These are phyloP conservation scores for Beaufortia kweichowensis DNA, from an alignment of 2,113 vertebrate genomes.

Conservation along the genomic window DNA sequence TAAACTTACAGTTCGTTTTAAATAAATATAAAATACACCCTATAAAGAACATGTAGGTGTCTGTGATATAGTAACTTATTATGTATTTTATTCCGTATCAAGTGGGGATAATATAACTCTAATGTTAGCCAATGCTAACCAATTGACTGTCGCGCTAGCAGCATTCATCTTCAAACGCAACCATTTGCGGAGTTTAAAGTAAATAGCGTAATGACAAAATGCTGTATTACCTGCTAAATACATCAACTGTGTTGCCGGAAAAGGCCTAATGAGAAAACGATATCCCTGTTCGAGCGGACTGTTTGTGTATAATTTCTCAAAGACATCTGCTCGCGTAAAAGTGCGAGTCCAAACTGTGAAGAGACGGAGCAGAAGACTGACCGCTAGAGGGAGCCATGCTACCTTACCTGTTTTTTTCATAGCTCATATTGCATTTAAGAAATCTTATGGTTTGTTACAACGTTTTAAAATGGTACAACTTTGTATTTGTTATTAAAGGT, in stretches of 20 bases:
- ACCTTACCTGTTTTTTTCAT: too few relatives aligned
- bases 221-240: conserved; percentile 23
- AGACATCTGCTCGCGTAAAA: conserved; percentile 29
- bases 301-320: conserved; percentile 26
- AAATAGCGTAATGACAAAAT: neutral
- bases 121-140: conserved; percentile 35
- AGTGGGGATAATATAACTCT: neutral
- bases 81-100: neutral
- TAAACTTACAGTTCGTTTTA: neutral
- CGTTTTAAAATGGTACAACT: too few relatives aligned
- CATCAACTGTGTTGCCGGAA: neutral
- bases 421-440: too few relatives aligned
- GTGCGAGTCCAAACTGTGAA: conserved; percentile 35
- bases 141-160: conserved; percentile 22
- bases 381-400: conserved; percentile 17
- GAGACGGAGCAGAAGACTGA: neutral
- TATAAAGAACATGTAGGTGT: neutral
- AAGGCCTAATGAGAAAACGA: neutral
- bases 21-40: neutral
- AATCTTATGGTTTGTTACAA: too few relatives aligned
- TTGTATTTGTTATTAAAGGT: too few relatives aligned
- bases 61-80: neutral
- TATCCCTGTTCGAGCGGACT: neutral
- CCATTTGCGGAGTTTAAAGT: neutral
- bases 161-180: conserved; percentile 14